Evolutionary conservation across 2,113 vertebrate species (phyloP).

Genomic region (Rynchops niger): DNA sequence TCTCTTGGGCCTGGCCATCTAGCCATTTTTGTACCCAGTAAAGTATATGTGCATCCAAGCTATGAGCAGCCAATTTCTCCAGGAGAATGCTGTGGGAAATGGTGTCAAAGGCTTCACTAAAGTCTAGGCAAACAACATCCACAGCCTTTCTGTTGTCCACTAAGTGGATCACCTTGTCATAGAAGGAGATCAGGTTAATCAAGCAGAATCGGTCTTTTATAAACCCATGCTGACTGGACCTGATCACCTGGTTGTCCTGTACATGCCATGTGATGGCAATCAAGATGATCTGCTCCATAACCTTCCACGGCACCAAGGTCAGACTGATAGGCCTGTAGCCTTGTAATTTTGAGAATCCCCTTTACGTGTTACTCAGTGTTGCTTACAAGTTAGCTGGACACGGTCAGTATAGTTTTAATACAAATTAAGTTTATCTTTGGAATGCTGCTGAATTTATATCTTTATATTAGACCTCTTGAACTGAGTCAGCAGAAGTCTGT

Average conservation of each 20-base stretch:
- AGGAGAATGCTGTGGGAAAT: too few relatives aligned
- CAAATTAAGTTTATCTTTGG: background rate
- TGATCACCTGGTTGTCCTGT: background rate
- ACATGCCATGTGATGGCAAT: background rate
- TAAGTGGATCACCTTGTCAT: background rate
- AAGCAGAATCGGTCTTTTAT: background rate
- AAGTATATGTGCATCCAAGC: background rate
- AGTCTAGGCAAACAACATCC: background rate
- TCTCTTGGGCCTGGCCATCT: background rate
- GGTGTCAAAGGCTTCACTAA: background rate
- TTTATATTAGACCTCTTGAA: background rate
- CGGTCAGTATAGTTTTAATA: background rate
- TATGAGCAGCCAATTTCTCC: too few relatives aligned
- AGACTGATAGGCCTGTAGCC: background rate
- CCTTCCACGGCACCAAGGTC: background rate
- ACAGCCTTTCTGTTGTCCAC: background rate
- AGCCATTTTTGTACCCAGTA: background rate
- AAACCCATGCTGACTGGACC: background rate
- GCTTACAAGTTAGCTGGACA: background rate
- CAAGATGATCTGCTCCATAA: background rate
- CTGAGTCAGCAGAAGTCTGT: background rate
- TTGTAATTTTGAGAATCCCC: background rate
- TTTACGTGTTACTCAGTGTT: background rate
- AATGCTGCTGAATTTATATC: background rate
- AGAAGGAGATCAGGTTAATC: background rate